A percentile compares a stretch with the other conserved stretches of the same genome.
Conservation (phyloP, 2,888 invertebrate genomes). For the Tetropium fuscum region DNA sequence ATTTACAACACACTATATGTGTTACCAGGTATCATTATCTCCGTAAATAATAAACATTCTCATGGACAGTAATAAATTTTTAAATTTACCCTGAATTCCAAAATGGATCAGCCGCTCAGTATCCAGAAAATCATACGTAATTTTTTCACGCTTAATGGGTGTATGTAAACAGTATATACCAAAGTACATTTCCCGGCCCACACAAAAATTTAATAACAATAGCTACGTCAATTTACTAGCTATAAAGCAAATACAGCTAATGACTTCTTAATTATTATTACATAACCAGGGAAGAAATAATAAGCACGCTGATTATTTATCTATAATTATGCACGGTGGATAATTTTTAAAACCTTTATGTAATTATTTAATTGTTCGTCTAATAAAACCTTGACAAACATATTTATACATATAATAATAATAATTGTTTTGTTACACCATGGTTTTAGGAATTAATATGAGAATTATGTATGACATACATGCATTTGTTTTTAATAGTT, state of each 20-base stretch:
- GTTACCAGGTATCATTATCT: no score
- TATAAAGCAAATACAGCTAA: conserved; percentile 26
- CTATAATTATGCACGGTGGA: conserved; percentile 43
- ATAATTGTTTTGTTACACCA: conserved; percentile 38
- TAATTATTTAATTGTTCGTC: conserved; percentile 49
- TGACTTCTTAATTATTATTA: conserved; percentile 38
- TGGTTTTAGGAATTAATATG: conserved; percentile 4
- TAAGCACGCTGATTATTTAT: conserved; percentile 31
- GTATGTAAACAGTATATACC: no score
- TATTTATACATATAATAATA: conserved; percentile 39
- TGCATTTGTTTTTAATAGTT: no score
- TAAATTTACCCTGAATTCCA: no score
- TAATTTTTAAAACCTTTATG: conserved; percentile 42
- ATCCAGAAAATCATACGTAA: no score
- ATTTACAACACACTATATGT: no score
- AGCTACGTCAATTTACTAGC: conserved; percentile 15
- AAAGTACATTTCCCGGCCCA: no score
- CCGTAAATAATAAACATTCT: no score
- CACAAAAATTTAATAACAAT: conserved; percentile 8
- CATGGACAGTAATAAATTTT: no score
- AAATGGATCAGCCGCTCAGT: no score
- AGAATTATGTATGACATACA: no score
- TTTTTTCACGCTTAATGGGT: no score
- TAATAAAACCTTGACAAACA: conserved; percentile 45
- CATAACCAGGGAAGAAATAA: conserved; percentile 34